Evolutionary conservation across 1,140 invertebrate genomes (phyloP).

Genomic region (Camponotus floridanus): DNA sequence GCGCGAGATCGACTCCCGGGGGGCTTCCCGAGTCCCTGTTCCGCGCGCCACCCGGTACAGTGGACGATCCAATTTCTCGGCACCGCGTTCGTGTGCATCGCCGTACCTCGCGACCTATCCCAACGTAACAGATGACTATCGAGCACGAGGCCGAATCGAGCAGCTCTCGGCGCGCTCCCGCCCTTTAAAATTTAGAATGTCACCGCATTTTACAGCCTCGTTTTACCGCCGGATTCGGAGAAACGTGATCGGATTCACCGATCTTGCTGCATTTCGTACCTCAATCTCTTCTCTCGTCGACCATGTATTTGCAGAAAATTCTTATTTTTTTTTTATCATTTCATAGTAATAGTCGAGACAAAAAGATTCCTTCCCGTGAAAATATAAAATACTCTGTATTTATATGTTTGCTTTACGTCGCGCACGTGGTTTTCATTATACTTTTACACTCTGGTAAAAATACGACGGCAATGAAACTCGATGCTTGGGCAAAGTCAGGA

Average conservation of each 20-base stretch:
- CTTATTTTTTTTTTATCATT: too few species aligned
- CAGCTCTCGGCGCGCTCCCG: conserved; percentile 60
- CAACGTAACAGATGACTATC: conserved; percentile 80
- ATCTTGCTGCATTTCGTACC: too few species aligned
- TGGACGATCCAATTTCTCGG: conserved; percentile 79
- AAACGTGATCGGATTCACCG: neutral
- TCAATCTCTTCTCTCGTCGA: too few species aligned
- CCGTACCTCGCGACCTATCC: conserved; percentile 76
- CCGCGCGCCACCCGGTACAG: conserved; percentile 75
- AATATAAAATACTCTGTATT: neutral
- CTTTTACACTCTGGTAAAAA: neutral
- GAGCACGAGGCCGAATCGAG: conserved; percentile 72
- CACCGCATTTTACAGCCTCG: too few species aligned
- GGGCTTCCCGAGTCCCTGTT: conserved; percentile 5
- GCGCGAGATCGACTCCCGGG: neutral
- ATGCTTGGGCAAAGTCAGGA: neutral
- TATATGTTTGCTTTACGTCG: neutral
- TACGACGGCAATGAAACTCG: neutral
- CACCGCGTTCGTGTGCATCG: conserved; percentile 66
- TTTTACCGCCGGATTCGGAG: neutral
- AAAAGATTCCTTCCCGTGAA: neutral
- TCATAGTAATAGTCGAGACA: neutral
- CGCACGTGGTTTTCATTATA: neutral
- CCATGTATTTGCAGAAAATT: too few species aligned
- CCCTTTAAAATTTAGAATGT: conserved; percentile 48